These are phyloP conservation scores for Parazoanthus swiftii DNA, from an alignment of 92 coral and sea anemone species.

Conservation along the genomic window DNA sequence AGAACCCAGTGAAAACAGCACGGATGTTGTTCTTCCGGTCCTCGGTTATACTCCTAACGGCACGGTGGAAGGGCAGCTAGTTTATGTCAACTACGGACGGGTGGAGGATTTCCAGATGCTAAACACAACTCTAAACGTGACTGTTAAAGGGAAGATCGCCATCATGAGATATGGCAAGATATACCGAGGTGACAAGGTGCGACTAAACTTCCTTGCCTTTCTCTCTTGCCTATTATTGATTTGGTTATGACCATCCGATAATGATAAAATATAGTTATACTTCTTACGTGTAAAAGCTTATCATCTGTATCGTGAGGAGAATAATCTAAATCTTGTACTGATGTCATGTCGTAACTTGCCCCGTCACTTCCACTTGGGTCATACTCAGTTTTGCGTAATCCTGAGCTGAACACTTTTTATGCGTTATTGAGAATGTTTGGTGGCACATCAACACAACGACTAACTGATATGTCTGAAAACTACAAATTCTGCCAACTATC, in stretches of 20 bases:
- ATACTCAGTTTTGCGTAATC: too few relatives aligned
- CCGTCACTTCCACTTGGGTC: too few relatives aligned
- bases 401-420: too few relatives aligned
- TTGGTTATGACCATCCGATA: too few relatives aligned
- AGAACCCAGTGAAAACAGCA: conserved; percentile 9
- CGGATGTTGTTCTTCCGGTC: conserved; percentile 59
- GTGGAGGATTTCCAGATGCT: conserved; percentile 71
- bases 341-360: too few relatives aligned
- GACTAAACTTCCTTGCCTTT: background rate
- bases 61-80: conserved; percentile 70
- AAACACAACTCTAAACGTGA: conserved; percentile 56
- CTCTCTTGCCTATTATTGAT: background rate
- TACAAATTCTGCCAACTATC: too few relatives aligned
- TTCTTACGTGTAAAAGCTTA: background rate
- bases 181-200: conserved; percentile 87
- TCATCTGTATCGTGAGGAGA: too few relatives aligned
- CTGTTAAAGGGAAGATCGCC: conserved; percentile 74
- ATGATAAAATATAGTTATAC: too few relatives aligned
- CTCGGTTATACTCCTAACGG: conserved; percentile 88
- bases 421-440: too few relatives aligned
- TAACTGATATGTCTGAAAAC: too few relatives aligned
- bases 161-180: conserved; percentile 95
- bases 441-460: too few relatives aligned
- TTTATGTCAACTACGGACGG: conserved; percentile 86
- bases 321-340: too few relatives aligned